phyloP scores from a whole-genome alignment of 2,113 vertebrate genomes.

The Bufo bufo region DNA sequence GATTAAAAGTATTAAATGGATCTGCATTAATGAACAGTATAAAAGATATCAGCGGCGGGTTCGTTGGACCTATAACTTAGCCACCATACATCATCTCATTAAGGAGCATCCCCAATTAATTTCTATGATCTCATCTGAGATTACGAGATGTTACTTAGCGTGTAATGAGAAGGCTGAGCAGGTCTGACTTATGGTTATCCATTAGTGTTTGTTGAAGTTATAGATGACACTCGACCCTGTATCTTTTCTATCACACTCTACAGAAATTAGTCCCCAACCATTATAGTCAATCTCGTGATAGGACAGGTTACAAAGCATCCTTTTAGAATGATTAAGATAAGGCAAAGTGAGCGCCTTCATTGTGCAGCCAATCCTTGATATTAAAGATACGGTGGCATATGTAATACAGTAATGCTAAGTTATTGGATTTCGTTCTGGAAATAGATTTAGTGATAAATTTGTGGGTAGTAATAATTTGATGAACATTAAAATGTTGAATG shows the following conservation, averaged over 20 bases:
- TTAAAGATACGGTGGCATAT: background rate
- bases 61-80: constrained; percentile 38
- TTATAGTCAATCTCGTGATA: background rate
- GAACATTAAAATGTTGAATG: background rate
- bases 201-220: constrained; percentile 48
- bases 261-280: background rate
- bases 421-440: background rate
- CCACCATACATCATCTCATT: constrained; percentile 42
- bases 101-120: constrained; percentile 45
- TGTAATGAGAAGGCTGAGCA: constrained; percentile 29
- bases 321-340: constrained; percentile 44
- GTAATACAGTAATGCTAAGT: background rate
- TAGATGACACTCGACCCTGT: constrained; percentile 39
- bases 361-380: background rate
- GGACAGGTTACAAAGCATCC: constrained; percentile 13
- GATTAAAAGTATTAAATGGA: constrained; percentile 42
- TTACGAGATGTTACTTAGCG: constrained; percentile 54
- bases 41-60: constrained; percentile 26
- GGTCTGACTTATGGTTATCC: constrained; percentile 46
- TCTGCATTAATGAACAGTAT: constrained; percentile 32
- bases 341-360: background rate
- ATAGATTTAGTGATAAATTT: background rate
- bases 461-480: background rate
- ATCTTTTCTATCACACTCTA: constrained; percentile 22
- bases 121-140: constrained; percentile 54